phyloP scores from a whole-genome alignment of 2,888 invertebrate species.

The Pantelozetes paolii region DNA sequence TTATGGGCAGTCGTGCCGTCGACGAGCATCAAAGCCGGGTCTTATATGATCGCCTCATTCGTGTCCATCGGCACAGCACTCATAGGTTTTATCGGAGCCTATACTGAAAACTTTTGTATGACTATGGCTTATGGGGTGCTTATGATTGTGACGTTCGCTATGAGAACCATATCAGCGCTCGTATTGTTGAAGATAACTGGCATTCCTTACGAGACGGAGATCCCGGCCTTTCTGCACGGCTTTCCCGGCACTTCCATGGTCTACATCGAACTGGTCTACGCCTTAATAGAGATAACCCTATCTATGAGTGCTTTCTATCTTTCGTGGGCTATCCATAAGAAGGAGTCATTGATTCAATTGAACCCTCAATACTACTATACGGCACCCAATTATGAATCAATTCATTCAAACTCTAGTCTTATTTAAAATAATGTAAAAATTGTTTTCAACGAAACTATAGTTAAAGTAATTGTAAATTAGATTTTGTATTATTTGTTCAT shows the following conservation, averaged over 20 bases:
- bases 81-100: constrained; percentile 38
- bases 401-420: constrained; percentile 32
- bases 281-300: constrained; percentile 38
- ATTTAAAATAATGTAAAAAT: neutral
- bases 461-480: too few species aligned
- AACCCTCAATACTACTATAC: constrained; percentile 33
- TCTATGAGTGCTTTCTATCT: constrained; percentile 38
- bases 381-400: constrained; percentile 20
- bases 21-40: constrained; percentile 40
- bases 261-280: constrained; percentile 28
- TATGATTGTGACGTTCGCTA: constrained; percentile 38
- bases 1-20: constrained; percentile 34
- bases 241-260: constrained; percentile 32
- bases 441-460: too few species aligned
- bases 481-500: too few species aligned
- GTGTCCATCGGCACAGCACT: constrained; percentile 33
- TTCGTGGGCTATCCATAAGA: constrained; percentile 35
- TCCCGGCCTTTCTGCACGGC: constrained; percentile 41
- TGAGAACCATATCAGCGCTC: constrained; percentile 40
- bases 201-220: constrained; percentile 27
- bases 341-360: constrained; percentile 19
- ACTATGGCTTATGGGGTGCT: constrained; percentile 41
- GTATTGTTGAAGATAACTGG: constrained; percentile 37
- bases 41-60: constrained; percentile 41
- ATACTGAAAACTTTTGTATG: constrained; percentile 41